Base-by-base conservation (phyloP, 37 sponge, comb jelly and placozoan genomes). In the Aplysina aerophoba region DNA sequence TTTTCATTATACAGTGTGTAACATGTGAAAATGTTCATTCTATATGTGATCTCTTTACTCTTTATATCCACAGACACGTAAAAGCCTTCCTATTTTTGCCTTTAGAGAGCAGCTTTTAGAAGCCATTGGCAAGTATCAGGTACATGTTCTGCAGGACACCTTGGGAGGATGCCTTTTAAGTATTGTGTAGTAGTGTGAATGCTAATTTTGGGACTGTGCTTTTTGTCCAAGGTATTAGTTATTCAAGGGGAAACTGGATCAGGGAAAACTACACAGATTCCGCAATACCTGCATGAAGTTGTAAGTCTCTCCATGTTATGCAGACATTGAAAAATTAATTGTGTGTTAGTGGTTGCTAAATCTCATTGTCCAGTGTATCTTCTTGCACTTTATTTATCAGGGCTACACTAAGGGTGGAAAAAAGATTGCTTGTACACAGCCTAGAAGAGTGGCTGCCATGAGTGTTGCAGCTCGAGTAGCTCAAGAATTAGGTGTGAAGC, bases 391-490 rank as follows among this genome's bases (percentile, higher is more conserved):
- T 71, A 37, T 71, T 25, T 71, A 71, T 5, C 12, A 94, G 94
- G 94, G 95, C 20, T 95, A 92, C 80, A 85, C 88, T 27, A 88
- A 88, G 35, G 85, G 84, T 86, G 87, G 84, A 22, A 91, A 91
- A 86, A 98, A 90, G 81, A 92, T 96, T 33, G 99, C 94, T 12
- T 99, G 99, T 79, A 99, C 99, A 33, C 99, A 99, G 84, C 99
- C 99, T 30, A 84, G 99, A 16, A 83, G 99, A 81, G 99, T 99
- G 36, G 99, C 99, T 21, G 99, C 99, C 39, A 99, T 99, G 99
- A 99, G 99, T 86, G 99, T 99, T n/a, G 94, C 99, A 59, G 95
- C 99, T 59, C 83, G 99, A 57, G 99, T 99, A 11, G 88, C 99
- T 4, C 90, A 97, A 40, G 99, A 99, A 72, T 90, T 99, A 88